phyloP scores from a whole-genome alignment of 2,113 vertebrate genomes.

The Oreochromis tanganicae region DNA sequence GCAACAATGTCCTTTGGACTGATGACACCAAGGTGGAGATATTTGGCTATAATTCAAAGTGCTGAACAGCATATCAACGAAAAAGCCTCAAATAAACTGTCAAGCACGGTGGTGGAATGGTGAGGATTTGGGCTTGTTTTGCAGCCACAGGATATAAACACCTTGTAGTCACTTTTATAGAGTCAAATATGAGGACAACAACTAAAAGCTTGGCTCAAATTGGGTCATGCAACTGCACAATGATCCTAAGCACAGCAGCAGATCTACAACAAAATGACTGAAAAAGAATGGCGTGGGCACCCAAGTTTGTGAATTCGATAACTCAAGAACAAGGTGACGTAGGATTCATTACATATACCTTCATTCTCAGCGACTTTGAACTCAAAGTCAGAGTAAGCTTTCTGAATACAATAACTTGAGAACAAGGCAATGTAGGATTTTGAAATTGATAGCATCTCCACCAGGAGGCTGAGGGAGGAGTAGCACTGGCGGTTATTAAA shows the following conservation, averaged over 20 bases:
- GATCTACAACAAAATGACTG: neutral
- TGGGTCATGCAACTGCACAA: neutral
- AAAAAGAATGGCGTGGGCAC: neutral
- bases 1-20: neutral
- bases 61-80: neutral
- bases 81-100: neutral
- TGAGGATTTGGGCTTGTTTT: neutral
- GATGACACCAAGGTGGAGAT: neutral
- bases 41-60: neutral
- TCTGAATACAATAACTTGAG: neutral
- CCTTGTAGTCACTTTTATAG: neutral
- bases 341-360: neutral
- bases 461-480: neutral
- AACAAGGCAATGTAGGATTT: neutral
- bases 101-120: neutral
- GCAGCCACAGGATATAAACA: neutral
- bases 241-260: neutral
- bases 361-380: neutral
- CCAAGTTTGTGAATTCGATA: neutral
- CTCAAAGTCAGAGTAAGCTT: neutral
- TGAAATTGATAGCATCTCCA: neutral
- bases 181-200: neutral
- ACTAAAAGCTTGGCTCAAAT: neutral
- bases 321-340: neutral
- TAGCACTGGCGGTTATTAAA: neutral